Conservation (phyloP, 2,113 vertebrate genomes). For the Xenopus tropicalis region DNA sequence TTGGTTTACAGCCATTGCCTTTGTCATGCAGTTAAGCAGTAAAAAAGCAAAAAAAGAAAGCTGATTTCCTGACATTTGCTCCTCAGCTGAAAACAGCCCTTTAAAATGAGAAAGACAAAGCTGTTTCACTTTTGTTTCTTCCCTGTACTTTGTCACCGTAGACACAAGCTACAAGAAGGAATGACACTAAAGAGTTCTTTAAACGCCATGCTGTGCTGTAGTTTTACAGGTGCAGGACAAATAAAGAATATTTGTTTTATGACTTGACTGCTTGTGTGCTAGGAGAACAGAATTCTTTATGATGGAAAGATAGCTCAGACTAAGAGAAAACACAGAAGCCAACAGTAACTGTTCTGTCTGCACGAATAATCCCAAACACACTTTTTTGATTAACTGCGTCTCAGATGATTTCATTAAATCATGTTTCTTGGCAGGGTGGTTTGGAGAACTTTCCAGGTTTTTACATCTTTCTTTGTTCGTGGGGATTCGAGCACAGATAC, state of each 20-base stretch:
- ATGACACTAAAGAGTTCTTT: slow-evolving; percentile 28
- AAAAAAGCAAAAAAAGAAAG: slow-evolving; percentile 6
- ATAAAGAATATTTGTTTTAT: slow-evolving; percentile 55
- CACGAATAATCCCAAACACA: slow-evolving; percentile 45
- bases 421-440: slow-evolving; percentile 49
- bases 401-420: slow-evolving; percentile 52
- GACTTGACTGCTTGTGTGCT: slow-evolving; percentile 47
- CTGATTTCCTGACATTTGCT: slow-evolving; percentile 43
- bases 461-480: slow-evolving; percentile 22
- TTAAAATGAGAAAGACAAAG: slow-evolving; percentile 38
- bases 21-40: slow-evolving; percentile 38
- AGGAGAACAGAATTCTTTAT: slow-evolving; percentile 50
- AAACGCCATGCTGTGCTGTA: slow-evolving; percentile 47
- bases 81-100: slow-evolving; percentile 30
- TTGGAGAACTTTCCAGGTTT: slow-evolving; percentile 33
- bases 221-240: slow-evolving; percentile 45
- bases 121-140: slow-evolving; percentile 38
- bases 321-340: slow-evolving; percentile 49
- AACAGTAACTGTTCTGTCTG: slow-evolving; percentile 53
- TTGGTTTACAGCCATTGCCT: slow-evolving; percentile 35
- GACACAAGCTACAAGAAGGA: slow-evolving; percentile 43
- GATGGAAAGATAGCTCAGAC: slow-evolving; percentile 48
- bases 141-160: slow-evolving; percentile 45
- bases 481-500: slow-evolving; percentile 34
- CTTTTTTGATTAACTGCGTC: slow-evolving; percentile 51